Evolutionary conservation across 2,113 vertebrate genomes (phyloP), one percentile per base, ranked within the genome.

Genomic region (Donacobius atricapilla): DNA sequence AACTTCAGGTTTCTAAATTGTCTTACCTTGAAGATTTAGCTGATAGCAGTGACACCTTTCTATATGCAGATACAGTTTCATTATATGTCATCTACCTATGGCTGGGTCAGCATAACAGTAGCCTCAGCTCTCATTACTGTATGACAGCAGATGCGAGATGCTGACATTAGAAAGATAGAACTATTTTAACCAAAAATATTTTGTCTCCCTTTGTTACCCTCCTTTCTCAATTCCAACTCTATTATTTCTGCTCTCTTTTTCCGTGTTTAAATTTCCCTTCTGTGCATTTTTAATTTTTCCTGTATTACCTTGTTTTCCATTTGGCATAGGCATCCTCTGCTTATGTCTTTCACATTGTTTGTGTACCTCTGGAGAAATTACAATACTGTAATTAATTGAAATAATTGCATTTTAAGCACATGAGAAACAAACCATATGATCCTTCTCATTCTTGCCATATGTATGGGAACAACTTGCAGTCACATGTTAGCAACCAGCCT

Each of bases 281-380:
- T 71, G 64, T 71, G 65, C 8, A 45, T 58, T 93, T 95, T 84
- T 60, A 93, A 48, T 89, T 37, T 81, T 89, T 86, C 13, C 30
- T 68, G 37, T 77, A 57, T 90, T 90, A 82, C 68, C 65, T 96
- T 90, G 33, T 64, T 94, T 94, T 88, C 56, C 42, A 73, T 60
- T 73, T 95, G 76, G 76, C 69, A 14, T 71, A 84, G 56, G 33
- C 42, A 56, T 87, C 50, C 37, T 81, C 40, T 81, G 44, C 35
- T 92, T 93, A 80, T 69, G 95, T 95, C 50, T 91, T 94, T 77
- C 78, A 72, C 75, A 77, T 84, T 90, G 37, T 96, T 81, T 94
- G 40, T 90, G 56, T 83, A 87, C 44, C 69, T 83, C 63, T 86
- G 72, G 83, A 96, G 82, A 87, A 90, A 93, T 53, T 61, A 56